A percentile compares a stretch with the other conserved stretches of the same genome.
Evolutionary conservation across 2,888 invertebrate genomes (phyloP).

Genomic region (Cataglyphis albicans): DNA sequence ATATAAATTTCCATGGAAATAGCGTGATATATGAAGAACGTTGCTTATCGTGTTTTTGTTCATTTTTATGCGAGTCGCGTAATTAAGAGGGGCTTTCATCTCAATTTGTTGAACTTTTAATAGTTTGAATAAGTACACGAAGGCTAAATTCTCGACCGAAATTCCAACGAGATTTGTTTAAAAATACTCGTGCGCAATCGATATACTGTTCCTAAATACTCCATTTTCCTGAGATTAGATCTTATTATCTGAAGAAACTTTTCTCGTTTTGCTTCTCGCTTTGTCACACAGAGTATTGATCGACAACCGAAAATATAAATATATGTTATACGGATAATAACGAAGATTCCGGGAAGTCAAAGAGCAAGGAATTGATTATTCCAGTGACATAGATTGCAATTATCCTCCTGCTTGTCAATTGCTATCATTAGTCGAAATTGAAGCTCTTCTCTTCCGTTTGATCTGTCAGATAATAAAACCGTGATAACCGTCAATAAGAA

Average conservation of each 20-base stretch:
- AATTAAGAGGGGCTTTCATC: constrained; percentile 4
- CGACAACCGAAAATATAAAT: not conserved
- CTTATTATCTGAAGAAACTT: constrained; percentile 33
- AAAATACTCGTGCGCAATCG: not conserved
- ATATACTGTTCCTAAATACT: constrained; percentile 13
- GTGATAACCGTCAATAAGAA: not conserved
- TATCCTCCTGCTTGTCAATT: not conserved
- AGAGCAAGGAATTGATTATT: constrained; percentile 4
- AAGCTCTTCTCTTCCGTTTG: not conserved
- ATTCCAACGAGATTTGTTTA: not conserved
- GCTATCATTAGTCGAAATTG: not conserved
- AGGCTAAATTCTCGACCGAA: not conserved
- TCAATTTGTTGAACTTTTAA: not conserved
- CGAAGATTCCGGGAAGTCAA: constrained; percentile 6
- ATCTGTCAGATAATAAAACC: not conserved
- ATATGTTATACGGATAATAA: not conserved
- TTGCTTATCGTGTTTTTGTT: not conserved
- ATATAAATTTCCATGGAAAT: not conserved
- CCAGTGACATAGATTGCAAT: not conserved
- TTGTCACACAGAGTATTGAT: constrained; percentile 11
- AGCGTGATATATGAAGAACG: constrained; percentile 3
- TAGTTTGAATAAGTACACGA: not conserved
- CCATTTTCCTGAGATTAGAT: constrained; percentile 38
- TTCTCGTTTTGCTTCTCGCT: not conserved
- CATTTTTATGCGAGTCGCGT: not conserved